Evolutionary conservation across 2,113 vertebrate genomes (phyloP), one percentile per base, ranked within the genome.

Genomic region (Uria aalge): DNA sequence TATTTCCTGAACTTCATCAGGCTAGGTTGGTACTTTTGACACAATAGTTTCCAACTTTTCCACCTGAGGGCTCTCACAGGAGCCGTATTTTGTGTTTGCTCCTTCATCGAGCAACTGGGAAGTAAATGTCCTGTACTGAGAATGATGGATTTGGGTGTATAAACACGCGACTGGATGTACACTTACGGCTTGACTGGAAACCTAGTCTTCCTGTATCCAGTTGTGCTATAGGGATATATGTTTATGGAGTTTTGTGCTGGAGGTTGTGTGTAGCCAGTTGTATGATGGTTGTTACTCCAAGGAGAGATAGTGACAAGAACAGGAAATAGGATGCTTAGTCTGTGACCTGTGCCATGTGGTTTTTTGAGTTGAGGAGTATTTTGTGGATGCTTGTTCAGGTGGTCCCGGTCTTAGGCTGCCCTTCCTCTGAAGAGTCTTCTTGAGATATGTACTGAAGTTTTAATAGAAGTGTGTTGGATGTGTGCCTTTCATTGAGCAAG

Each of bases 341-440:
- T 90, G 47, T 32, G 20, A 17, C 1, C 0, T 53, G 12, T 2
- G 1, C n/a, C 3, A 0, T 71, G 34, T 32, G 19, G 27, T 62
- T 88, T 16, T 41, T 71, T 34, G n/a, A 66, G 40, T 38, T 0
- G 0, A 79, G 34, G 30, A 69, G 14, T 57, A 9, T 18, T 41
- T 38, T 56, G 29, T 60, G 7, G 5, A 29, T 0, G 1, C 6
- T 47, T 55, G 12, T 63, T 94, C 22, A 38, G 12, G 12, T 53
- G 15, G 9, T 16, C 23, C 52, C 23, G 34, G 22, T 53, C 32
- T 86, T 69, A n/a, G 47, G 12, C 32, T 77, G 20, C 21, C 63
- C 11, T 55, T 90, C 38, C 9, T 84, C 17, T 47, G 64, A 52
- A 68, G 38, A 21, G 18, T 32, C 32, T 36, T 38, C 19, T 56